phyloP scores from a whole-genome alignment of 2,113 vertebrate species.

The Cavia porcellus region DNA sequence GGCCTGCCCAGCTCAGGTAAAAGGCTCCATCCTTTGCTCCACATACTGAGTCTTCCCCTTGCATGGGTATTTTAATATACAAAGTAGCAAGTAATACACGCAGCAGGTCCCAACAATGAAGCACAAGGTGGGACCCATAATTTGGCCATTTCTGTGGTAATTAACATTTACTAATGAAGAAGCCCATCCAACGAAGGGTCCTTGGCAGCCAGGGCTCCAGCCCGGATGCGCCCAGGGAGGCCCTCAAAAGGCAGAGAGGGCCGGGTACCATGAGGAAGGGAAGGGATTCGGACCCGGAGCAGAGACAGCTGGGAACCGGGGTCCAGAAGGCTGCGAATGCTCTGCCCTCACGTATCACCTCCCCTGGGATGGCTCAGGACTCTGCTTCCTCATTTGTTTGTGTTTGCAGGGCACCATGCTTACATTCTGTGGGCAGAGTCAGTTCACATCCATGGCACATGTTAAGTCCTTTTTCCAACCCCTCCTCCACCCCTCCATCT shows the following conservation, averaged over 20 bases:
- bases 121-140: neutral
- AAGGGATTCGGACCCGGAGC: neutral
- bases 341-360: neutral
- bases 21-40: neutral
- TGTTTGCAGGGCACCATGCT: neutral
- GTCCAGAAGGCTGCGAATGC: neutral
- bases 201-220: neutral
- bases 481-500: neutral
- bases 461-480: neutral
- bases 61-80: neutral
- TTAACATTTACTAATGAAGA: neutral
- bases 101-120: constrained; percentile 31
- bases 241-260: neutral
- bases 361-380: neutral
- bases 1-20: neutral
- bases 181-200: neutral
- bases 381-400: neutral
- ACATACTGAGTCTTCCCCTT: neutral
- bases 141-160: neutral
- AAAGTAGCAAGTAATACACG: constrained; percentile 22
- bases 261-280: neutral
- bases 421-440: neutral
- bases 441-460: neutral
- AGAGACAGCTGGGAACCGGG: neutral
- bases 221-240: neutral